phyloP scores from a whole-genome alignment of 2,797 vertebrate genomes.

The Lagocephalus sceleratus region DNA sequence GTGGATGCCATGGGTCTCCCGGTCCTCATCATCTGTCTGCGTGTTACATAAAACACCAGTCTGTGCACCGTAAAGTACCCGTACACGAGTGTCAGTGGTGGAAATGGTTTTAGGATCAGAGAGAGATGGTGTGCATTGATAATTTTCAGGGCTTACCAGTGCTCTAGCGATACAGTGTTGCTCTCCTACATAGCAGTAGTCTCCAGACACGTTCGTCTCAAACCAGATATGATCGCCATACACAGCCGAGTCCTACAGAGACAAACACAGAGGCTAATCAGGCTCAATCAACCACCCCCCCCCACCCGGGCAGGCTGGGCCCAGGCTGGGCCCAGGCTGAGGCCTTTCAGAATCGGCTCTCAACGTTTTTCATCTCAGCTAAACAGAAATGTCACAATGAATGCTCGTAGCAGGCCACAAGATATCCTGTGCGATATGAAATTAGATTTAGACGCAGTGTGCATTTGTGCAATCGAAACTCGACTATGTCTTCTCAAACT shows the following conservation, averaged over 20 bases:
- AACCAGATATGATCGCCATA: conserved; percentile 98
- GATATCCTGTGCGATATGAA: too few relatives aligned
- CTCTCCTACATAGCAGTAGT: conserved; percentile 96
- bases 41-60: too few relatives aligned
- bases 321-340: not conserved
- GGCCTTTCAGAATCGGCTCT: not conserved
- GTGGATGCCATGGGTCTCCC: too few relatives aligned
- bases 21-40: too few relatives aligned
- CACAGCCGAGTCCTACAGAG: conserved; percentile 85
- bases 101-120: conserved; percentile 79
- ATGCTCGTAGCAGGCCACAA: too few relatives aligned
- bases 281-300: not conserved
- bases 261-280: conserved; percentile 11
- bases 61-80: too few relatives aligned
- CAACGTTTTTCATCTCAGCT: not conserved
- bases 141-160: conserved; percentile 76
- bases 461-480: too few relatives aligned
- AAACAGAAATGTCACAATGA: not conserved
- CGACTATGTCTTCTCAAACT: conserved; percentile 61
- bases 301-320: too few relatives aligned
- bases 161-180: conserved; percentile 90
- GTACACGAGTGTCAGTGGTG: too few relatives aligned
- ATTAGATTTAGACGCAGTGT: too few relatives aligned
- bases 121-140: conserved; percentile 91
- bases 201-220: conserved; percentile 90